Conservation (phyloP, 2,113 vertebrate species). For the Mandrillus leucophaeus region DNA sequence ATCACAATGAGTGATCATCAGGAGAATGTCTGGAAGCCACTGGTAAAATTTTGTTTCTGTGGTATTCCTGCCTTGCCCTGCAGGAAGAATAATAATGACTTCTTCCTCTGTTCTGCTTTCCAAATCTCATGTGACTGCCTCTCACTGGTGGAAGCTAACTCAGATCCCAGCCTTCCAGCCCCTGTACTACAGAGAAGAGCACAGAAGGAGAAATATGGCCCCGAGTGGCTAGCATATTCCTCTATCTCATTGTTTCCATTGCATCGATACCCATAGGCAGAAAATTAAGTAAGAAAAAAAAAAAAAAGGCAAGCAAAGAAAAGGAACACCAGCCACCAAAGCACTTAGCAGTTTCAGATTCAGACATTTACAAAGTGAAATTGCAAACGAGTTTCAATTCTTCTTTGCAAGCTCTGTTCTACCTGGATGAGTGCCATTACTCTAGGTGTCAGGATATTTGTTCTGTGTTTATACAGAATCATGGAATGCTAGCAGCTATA, state of each 20-base stretch:
- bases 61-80: not conserved
- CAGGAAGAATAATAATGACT: not conserved
- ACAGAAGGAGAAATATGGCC: not conserved
- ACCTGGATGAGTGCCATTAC: not conserved
- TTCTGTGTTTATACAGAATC: not conserved
- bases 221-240: not conserved
- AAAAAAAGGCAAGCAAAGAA: not conserved
- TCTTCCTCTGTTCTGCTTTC: not conserved
- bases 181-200: not conserved
- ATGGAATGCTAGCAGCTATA: not conserved
- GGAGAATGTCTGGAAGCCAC: not conserved
- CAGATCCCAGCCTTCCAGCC: not conserved
- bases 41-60: not conserved
- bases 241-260: too few relatives aligned
- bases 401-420: not conserved
- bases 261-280: rapidly evolving
- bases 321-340: not conserved
- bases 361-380: not conserved
- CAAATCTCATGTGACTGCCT: not conserved
- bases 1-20: not conserved
- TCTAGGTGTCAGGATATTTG: not conserved
- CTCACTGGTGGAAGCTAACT: not conserved
- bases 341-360: not conserved
- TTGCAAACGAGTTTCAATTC: not conserved
- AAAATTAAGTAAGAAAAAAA: not conserved